phyloP scores from a whole-genome alignment of 2,888 invertebrate genomes.

The Xestoiulus laeticollis region DNA sequence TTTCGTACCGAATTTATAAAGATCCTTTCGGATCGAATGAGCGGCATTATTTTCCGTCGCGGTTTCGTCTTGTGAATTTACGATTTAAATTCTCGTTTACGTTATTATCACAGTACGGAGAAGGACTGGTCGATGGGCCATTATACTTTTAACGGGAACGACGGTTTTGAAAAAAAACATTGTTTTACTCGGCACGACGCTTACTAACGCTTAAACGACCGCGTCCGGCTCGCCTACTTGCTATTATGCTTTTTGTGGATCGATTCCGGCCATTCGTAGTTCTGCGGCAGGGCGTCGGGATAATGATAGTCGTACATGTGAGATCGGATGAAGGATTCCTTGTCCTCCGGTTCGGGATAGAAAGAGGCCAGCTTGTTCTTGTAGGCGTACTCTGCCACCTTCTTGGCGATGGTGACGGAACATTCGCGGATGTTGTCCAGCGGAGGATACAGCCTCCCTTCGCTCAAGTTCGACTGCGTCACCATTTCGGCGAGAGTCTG shows the following conservation, averaged over 20 bases:
- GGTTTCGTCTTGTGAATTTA: not conserved
- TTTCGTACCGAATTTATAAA: not conserved
- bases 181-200: not conserved
- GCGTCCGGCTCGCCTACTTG: not conserved
- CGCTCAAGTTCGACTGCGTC: constrained; percentile 78
- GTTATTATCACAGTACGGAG: constrained; percentile 24
- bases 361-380: constrained; percentile 70
- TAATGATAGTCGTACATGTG: constrained; percentile 66
- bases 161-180: not conserved
- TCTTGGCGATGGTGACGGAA: constrained; percentile 85
- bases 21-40: not conserved
- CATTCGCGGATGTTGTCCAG: constrained; percentile 82
- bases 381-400: constrained; percentile 84
- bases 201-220: not conserved
- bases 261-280: constrained; percentile 60
- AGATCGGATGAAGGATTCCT: constrained; percentile 66
- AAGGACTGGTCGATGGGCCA: not conserved
- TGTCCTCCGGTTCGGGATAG: constrained; percentile 69
- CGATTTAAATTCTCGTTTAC: not conserved
- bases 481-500: constrained; percentile 84
- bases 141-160: not conserved
- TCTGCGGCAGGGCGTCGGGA: constrained; percentile 58
- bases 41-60: too few relatives aligned
- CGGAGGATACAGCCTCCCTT: constrained; percentile 92
- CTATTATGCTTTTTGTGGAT: constrained; percentile 31